Evolutionary conservation across 2,888 invertebrate genomes (phyloP), one percentile per base, ranked within the genome.

Genomic region (Luffia ferchaultella): DNA sequence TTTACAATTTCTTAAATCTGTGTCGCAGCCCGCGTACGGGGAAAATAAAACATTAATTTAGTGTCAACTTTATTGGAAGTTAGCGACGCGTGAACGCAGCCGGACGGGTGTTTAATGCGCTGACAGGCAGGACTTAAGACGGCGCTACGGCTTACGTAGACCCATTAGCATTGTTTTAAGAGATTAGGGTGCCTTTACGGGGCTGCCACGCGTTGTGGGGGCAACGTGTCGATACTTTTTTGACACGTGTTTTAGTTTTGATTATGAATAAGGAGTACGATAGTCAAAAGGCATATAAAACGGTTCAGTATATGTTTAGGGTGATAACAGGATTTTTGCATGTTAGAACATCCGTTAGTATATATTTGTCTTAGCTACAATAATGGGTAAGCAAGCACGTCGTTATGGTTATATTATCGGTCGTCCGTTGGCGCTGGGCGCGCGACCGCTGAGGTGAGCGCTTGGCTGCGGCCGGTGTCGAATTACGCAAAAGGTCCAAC

Each of bases 91-190:
- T 82, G 75, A 79, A 77, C 74, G 63, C 70, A 67, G 64, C 73
- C 71, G 67, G 64, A 63, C 63, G 68, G 65, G 67, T 71, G 68
- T 72, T 67, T 70, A 68, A 70, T 67, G 64, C 75, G 76, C 63
- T 77, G 80, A 82, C 79, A 77, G 80, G 82, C 79, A 77, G 79
- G 75, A 68, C 68, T 73, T 66, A 65, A 62, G 62, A 72, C 76
- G 73, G 74, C 62, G 62, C 30, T 46, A 46, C 46, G 45, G 20
- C 72, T 75, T 68, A 68, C 73, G 73, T 69, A 68, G 73, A 71
- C 79, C 83, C 83, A 83, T 83, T 83, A 83, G 80, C 79, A 83
- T 83, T 82, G 83, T 83, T 80, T 82, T 75, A 76, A 73, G 67
- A 80, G 83, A 82, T 83, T 82, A 83, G 69, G 71, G 67, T 64